phyloP scores from a whole-genome alignment of 2,888 invertebrate species.

The Callinectes sapidus region DNA sequence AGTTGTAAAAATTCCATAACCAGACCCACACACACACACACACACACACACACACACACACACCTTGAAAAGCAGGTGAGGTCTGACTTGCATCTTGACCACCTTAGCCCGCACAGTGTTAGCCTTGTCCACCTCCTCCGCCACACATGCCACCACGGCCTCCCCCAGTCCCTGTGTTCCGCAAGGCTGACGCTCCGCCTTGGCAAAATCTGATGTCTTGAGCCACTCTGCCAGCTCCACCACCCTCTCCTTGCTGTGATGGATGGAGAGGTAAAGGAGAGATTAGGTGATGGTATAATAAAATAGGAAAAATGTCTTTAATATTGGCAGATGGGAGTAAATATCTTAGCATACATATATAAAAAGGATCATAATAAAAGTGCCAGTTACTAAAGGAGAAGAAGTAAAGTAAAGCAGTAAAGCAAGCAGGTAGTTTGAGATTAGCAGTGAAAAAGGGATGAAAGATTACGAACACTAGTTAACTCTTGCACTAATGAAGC shows the following conservation, averaged over 20 bases:
- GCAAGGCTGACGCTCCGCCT: constrained; percentile 82
- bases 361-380: too few relatives aligned
- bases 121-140: constrained; percentile 77
- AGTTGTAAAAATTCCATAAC: too few relatives aligned
- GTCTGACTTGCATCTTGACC: constrained; percentile 84
- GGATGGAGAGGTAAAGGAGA: not conserved
- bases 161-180: constrained; percentile 85
- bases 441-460: too few relatives aligned
- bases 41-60: constrained; percentile 65
- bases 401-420: too few relatives aligned
- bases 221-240: constrained; percentile 82
- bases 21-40: too few relatives aligned
- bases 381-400: too few relatives aligned
- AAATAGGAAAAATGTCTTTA: not conserved
- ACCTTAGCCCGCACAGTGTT: constrained; percentile 74
- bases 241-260: constrained; percentile 71
- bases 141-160: constrained; percentile 80
- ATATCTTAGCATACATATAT: too few relatives aligned
- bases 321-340: too few relatives aligned
- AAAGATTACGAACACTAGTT: too few relatives aligned
- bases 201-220: constrained; percentile 82
- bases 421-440: too few relatives aligned
- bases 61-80: constrained; percentile 85
- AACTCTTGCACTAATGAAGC: too few relatives aligned
- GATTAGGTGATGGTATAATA: not conserved